A percentile compares a stretch with the other conserved stretches of the same genome.
Conservation (phyloP, 37 sponge, comb jelly and placozoan genomes). For the Bolinopsis microptera region DNA sequence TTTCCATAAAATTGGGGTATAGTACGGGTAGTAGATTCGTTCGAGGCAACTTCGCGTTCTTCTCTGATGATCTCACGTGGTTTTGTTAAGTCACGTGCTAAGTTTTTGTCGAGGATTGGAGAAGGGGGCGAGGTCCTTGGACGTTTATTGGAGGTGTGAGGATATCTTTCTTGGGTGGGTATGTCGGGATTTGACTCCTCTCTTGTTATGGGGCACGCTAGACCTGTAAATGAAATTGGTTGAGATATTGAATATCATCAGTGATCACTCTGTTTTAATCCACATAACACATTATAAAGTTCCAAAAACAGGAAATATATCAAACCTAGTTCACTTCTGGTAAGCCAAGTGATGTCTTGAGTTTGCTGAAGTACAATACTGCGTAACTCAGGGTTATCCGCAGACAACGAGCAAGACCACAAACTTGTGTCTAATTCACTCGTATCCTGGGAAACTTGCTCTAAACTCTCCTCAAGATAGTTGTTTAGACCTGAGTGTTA, state of each 20-base stretch:
- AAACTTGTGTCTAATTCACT: not conserved
- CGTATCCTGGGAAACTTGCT: not conserved
- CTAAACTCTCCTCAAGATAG: constrained; percentile 45
- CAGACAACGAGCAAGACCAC: constrained; percentile 5
- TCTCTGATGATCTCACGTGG: too few species aligned
- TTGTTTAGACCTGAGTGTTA: constrained; percentile 33
- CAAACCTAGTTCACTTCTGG: not conserved
- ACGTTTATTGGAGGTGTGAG: constrained; percentile 11
- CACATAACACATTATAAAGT: too few species aligned
- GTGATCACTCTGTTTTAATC: too few species aligned
- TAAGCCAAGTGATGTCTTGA: not conserved
- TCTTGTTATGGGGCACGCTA: too few species aligned
- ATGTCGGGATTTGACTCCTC: too few species aligned
- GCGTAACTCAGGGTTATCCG: not conserved
- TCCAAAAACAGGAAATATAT: not conserved
- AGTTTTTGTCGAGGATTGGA: not conserved
- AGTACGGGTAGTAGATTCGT: not conserved
- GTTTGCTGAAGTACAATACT: not conserved
- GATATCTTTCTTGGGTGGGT: not conserved
- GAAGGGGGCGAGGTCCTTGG: not conserved
- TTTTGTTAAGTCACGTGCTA: not conserved
- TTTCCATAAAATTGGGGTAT: not conserved
- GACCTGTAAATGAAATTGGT: too few species aligned
- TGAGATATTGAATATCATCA: too few species aligned
- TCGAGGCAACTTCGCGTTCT: too few species aligned